Evolutionary conservation across 2,888 invertebrate species (phyloP), one percentile per base, ranked within the genome.

Genomic region (Chalcis sispes): DNA sequence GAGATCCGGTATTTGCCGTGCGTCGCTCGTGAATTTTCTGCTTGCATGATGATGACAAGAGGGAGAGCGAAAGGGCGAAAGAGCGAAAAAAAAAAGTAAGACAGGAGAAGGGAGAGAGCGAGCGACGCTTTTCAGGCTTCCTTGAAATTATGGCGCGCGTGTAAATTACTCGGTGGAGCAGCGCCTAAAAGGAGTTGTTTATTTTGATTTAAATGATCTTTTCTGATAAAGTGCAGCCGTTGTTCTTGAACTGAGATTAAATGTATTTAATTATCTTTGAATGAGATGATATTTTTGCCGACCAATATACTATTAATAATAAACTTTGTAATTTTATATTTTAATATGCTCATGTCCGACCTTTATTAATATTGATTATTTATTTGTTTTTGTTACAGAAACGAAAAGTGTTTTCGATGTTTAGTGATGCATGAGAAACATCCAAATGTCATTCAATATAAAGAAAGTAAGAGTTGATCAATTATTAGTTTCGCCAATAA

Each of bases 371-470:
- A 42, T 42, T 27, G 40, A 10, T 5, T 20, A 13, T 54, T 50
- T 42, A 46, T 72, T 20, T 70, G 52, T 73, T 52, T 79, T 36
- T 80, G 80, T 83, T 92, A 46, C 92, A 95, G 95, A 85, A 91
- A 91, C 10, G 85, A 88, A 29, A 92, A 92, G 81, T 95, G 95
- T 88, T 94, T 92, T 86, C 91, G 93, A 80, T 95, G 95, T 86
- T 90, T 95, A 86, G 94, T 94, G 62, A 94, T 95, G 83, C 93
- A 94, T 83, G 92, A 93, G 83, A 94, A 94, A 82, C 95, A 95
- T 86, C 90, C 91, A 81, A 94, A 94, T 83, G 94, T 95, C 1
- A 90, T 95, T 73, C 95, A 95, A 86, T 95, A 94, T 87, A 95
- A 95, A 91, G 95, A 95, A 89, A 94, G 95, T 95, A 88, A 94